Evolutionary conservation across 2,797 vertebrate species (phyloP).

Genomic region (Acanthornis magna): DNA sequence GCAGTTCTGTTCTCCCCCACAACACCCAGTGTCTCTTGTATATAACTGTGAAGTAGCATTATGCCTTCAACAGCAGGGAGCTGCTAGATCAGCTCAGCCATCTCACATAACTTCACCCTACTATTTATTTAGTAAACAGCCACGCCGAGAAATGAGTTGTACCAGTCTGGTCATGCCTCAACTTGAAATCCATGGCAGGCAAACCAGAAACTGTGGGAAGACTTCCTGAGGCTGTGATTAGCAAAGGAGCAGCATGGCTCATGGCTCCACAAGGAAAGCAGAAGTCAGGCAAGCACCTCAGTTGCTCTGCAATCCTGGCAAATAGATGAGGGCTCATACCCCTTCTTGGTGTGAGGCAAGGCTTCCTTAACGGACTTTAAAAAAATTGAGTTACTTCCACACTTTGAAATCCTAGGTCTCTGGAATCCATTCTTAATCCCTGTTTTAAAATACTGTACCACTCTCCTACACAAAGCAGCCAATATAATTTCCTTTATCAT

Average conservation of each 20-base stretch:
- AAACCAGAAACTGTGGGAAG: neutral
- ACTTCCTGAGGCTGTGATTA: neutral
- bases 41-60: rapidly evolving
- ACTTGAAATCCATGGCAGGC: neutral
- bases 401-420: neutral
- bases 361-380: neutral
- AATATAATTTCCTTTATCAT: neutral
- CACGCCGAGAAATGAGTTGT: neutral
- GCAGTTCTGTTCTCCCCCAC: neutral
- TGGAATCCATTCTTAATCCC: neutral
- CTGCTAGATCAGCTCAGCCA: neutral
- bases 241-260: neutral
- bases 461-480: neutral
- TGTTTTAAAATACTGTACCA: neutral
- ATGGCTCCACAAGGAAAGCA: neutral
- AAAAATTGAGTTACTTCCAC: neutral
- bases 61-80: neutral
- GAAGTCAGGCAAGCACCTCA: neutral
- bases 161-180: neutral
- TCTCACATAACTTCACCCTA: neutral
- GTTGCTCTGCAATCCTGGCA: neutral
- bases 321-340: neutral
- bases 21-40: no score
- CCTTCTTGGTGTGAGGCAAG: neutral
- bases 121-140: neutral